Evolutionary conservation across 2,113 vertebrate species (phyloP).

Genomic region (Sitta europaea): DNA sequence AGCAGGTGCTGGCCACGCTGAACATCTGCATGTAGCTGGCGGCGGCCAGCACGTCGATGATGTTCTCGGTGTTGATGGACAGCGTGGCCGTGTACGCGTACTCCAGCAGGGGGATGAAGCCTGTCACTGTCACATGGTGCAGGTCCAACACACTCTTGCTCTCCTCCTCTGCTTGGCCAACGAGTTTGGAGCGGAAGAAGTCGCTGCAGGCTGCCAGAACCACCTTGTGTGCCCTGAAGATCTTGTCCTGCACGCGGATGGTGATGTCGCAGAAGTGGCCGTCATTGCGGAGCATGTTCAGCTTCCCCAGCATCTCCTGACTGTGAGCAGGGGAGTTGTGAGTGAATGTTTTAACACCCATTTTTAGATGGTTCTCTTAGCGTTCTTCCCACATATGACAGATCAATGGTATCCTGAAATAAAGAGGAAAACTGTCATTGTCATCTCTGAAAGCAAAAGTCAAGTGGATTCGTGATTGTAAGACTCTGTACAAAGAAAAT

Average conservation of each 20-base stretch:
- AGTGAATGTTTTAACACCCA: slow-evolving; percentile 95
- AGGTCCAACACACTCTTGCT: slow-evolving; percentile 91
- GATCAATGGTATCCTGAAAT: slow-evolving; percentile 66
- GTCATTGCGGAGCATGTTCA: slow-evolving; percentile 87
- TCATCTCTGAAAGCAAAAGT: neutral
- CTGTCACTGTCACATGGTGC: slow-evolving; percentile 95
- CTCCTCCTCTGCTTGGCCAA: slow-evolving; percentile 86
- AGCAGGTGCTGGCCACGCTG: slow-evolving; percentile 95
- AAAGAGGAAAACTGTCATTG: slow-evolving; percentile 31
- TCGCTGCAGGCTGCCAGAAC: slow-evolving; percentile 91
- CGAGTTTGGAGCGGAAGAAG: slow-evolving; percentile 90
- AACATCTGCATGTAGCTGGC: slow-evolving; percentile 99
- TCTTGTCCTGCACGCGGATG: slow-evolving; percentile 91
- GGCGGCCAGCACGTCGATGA: slow-evolving; percentile 95
- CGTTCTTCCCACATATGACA: slow-evolving; percentile 65
- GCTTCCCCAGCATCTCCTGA: slow-evolving; percentile 92
- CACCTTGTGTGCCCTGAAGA: slow-evolving; percentile 91
- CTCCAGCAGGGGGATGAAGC: slow-evolving; percentile 94
- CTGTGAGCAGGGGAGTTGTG: slow-evolving; percentile 89
- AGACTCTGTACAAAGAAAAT: neutral
- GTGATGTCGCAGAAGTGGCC: slow-evolving; percentile 93
- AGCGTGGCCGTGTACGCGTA: slow-evolving; percentile 97
- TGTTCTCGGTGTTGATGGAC: slow-evolving; percentile 97
- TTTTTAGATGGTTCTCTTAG: slow-evolving; percentile 69
- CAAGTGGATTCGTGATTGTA: neutral